Percentiles rank a stretch among this genome's conserved stretches.
These are phyloP conservation scores for Drosophila diplacantha DNA, from an alignment of 2,888 invertebrate species.

Conservation along the genomic window DNA sequence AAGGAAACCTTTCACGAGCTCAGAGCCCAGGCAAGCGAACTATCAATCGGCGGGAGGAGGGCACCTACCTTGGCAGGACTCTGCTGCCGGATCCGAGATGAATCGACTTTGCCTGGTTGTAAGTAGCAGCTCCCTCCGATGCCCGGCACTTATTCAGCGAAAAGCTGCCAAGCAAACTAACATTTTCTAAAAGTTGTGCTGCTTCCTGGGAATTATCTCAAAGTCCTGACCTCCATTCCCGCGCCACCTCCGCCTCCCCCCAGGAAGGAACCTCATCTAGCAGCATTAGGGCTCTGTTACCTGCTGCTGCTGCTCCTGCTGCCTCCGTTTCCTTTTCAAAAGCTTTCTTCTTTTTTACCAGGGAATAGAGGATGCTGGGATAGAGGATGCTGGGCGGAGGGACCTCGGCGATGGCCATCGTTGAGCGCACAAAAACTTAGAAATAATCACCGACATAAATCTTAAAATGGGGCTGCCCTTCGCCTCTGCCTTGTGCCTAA, in stretches of 20 bases:
- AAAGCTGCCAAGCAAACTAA: constrained; percentile 27
- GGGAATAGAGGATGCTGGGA: constrained; percentile 1
- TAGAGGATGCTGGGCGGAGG: background rate
- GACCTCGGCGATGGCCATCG: constrained; percentile 46
- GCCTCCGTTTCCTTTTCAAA: constrained; percentile 8
- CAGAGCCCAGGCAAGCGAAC: constrained; percentile 2
- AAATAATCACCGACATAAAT: constrained; percentile 77
- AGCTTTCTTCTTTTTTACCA: constrained; percentile 18
- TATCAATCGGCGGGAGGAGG: constrained; percentile 18
- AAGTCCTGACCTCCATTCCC: background rate
- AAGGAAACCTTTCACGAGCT: background rate
- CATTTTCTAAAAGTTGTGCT: constrained; percentile 34
- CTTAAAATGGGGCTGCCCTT: constrained; percentile 67
- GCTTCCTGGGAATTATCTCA: constrained; percentile 31
- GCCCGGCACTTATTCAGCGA: constrained; percentile 1
- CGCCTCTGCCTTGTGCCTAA: constrained; percentile 31
- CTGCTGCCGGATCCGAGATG: constrained; percentile 4
- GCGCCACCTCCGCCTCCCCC: background rate
- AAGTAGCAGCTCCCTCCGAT: background rate
- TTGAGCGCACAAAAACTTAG: constrained; percentile 75
- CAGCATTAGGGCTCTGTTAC: constrained; percentile 31
- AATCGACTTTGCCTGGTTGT: constrained; percentile 1
- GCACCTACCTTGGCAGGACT: background rate
- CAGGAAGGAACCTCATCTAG: constrained; percentile 29
- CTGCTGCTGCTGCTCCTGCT: constrained; percentile 12